phyloP scores from a whole-genome alignment of 1,140 invertebrate species.

The Augochlora pura region DNA sequence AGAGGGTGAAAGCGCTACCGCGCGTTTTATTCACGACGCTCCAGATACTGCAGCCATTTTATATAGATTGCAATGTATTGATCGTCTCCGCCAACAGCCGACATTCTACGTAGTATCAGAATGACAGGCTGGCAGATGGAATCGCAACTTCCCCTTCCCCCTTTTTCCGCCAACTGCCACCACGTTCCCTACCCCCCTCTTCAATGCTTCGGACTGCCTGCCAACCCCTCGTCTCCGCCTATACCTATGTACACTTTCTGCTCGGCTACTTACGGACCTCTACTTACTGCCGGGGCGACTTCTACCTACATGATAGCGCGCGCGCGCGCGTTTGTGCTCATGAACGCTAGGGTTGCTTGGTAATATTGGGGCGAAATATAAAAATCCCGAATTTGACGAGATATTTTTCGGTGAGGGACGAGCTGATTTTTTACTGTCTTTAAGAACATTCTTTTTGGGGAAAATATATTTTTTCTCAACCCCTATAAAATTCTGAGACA shows the following conservation, averaged over 20 bases:
- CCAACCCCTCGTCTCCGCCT: slow-evolving; percentile 75
- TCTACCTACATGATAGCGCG: not conserved
- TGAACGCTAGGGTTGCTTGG: too few relatives aligned
- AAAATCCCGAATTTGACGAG: too few relatives aligned
- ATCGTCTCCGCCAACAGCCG: slow-evolving; percentile 75
- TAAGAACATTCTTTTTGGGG: too few relatives aligned
- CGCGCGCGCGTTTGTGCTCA: not conserved
- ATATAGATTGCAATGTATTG: slow-evolving; percentile 80
- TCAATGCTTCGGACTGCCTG: slow-evolving; percentile 70
- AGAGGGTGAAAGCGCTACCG: too few relatives aligned
- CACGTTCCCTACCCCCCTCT: slow-evolving; percentile 69
- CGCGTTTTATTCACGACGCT: slow-evolving; percentile 60
- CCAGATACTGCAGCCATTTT: slow-evolving; percentile 78
- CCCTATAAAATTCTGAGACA: too few relatives aligned
- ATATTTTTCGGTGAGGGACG: too few relatives aligned
- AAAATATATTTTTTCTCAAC: too few relatives aligned
- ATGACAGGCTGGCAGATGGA: slow-evolving; percentile 80
- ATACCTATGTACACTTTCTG: slow-evolving; percentile 70
- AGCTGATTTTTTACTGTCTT: too few relatives aligned
- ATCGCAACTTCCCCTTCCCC: slow-evolving; percentile 74
- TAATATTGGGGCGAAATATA: too few relatives aligned
- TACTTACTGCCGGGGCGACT: not conserved
- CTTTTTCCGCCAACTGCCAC: slow-evolving; percentile 67
- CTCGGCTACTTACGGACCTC: slow-evolving; percentile 42
- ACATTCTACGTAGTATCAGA: slow-evolving; percentile 78